Percentiles rank a stretch among this genome's conserved stretches.
Evolutionary conservation across 1,140 invertebrate genomes (phyloP).

Genomic region (Tetramorium alpestre): DNA sequence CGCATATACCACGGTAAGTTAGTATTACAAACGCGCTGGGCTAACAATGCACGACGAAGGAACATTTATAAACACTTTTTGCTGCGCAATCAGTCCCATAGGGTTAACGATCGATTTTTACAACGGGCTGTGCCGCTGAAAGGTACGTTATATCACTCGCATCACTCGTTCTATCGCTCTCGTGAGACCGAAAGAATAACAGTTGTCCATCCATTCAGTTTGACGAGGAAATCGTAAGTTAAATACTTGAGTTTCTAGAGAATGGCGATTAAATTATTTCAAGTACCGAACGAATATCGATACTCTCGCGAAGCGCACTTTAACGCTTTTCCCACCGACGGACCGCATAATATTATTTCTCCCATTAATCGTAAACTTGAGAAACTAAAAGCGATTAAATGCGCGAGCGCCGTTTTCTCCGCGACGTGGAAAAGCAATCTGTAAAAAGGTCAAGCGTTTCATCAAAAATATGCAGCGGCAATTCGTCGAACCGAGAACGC

Average conservation of each 20-base stretch:
- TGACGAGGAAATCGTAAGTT: background rate
- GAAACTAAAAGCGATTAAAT: slow-evolving; percentile 25
- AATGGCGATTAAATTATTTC: background rate
- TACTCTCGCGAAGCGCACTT: background rate
- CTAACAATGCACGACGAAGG: background rate
- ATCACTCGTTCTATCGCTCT: no score
- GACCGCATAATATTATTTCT: slow-evolving; percentile 11
- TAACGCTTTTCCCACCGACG: background rate
- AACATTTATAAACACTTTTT: background rate
- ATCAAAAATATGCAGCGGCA: slow-evolving; percentile 24
- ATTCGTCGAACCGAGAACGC: slow-evolving; percentile 3
- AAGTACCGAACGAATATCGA: background rate
- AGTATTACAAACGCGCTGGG: background rate
- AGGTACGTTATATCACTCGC: background rate
- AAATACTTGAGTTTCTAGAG: background rate
- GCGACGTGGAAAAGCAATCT: background rate
- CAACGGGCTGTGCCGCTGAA: background rate
- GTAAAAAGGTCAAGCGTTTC: slow-evolving; percentile 38
- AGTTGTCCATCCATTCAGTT: background rate
- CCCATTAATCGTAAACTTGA: slow-evolving; percentile 28
- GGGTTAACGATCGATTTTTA: background rate
- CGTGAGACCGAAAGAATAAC: background rate
- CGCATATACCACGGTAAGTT: no score
- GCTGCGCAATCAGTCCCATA: background rate
- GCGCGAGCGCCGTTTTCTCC: background rate